phyloP scores from a whole-genome alignment of 2,113 vertebrate species.

The Anguilla rostrata region DNA sequence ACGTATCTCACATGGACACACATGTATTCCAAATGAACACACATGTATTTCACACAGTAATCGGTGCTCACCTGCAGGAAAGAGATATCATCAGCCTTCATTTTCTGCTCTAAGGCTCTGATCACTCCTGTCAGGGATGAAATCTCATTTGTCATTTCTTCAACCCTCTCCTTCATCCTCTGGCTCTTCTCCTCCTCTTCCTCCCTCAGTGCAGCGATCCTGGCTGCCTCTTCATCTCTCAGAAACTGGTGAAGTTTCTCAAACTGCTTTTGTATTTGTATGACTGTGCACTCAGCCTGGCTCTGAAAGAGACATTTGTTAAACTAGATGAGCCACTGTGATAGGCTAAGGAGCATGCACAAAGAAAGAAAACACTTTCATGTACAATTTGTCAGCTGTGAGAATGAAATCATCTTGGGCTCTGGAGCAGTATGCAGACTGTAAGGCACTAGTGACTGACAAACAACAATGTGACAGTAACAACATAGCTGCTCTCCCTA shows the following conservation, averaged over 20 bases:
- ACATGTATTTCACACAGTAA: background rate
- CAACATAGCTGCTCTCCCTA: too few relatives aligned
- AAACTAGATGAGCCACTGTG: too few relatives aligned
- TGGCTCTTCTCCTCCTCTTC: conserved; percentile 2
- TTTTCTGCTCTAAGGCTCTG: background rate
- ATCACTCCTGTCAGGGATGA: background rate
- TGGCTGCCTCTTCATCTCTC: background rate
- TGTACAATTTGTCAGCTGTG: too few relatives aligned
- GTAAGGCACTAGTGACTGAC: background rate
- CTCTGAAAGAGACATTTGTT: background rate
- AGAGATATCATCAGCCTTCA: conserved; percentile 18
- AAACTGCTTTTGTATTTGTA: background rate
- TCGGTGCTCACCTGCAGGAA: conserved; percentile 2
- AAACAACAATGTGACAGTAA: too few relatives aligned
- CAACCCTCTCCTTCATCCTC: background rate
- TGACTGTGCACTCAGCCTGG: conserved; percentile 2
- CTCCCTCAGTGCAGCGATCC: background rate
- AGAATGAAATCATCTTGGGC: too few relatives aligned
- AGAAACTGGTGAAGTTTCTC: conserved; percentile 4
- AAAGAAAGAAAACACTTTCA: too few relatives aligned
- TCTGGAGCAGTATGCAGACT: background rate
- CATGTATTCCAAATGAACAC: background rate
- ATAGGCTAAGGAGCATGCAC: too few relatives aligned
- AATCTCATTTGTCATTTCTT: background rate
- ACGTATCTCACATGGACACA: too few relatives aligned